Base-by-base conservation (phyloP, 2,113 vertebrate genomes). In the Poeciliopsis occidentalis region DNA sequence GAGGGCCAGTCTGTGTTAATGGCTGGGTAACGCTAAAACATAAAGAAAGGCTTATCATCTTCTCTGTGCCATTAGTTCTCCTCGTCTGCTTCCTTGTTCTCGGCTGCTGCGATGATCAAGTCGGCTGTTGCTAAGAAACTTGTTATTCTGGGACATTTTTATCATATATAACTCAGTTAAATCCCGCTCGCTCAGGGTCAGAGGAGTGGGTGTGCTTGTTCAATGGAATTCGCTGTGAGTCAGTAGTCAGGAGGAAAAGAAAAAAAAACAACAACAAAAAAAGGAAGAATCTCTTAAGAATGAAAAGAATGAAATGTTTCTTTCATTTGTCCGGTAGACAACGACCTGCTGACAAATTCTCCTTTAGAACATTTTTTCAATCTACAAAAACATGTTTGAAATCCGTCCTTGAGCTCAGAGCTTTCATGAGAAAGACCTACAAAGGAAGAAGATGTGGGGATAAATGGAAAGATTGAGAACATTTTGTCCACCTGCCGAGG, bases 61-160 rank as follows among this genome's bases (percentile, higher is more conserved):
- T 61, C 51, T 4, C 1, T 41, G 12, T n/a, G 11, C 65, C 30
- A 83, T 67, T 63, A 61, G 65, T 51, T 47, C 37, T 76, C 64
- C 39, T 15, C 60, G 34, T 60, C 69, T 30, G 30, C 60, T 51
- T 71, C 17, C 65, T 81, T 66, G 47, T 73, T 60, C 72, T 75
- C 61, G 47, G 12, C 12, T 47, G 67, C 67, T 75, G 73, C 67
- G 17, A 30, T 62, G 67, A 72, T 79, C 65, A 67, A 24, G 27
- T 51, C 57, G 71, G 70, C 75, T 82, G 87, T 88, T 88, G 87
- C 87, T 82, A 73, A 82, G 87, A 78, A 80, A 88, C 84, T 79
- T 77, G 76, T 74, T 80, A 68, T 78, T 85, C 70, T 44, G 57
- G 67, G 63, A 72, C 57, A 78, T 86, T 68, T 80, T 75, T 26